Conservation (phyloP, 2,113 vertebrate genomes). For the Empidonax alnorum region DNA sequence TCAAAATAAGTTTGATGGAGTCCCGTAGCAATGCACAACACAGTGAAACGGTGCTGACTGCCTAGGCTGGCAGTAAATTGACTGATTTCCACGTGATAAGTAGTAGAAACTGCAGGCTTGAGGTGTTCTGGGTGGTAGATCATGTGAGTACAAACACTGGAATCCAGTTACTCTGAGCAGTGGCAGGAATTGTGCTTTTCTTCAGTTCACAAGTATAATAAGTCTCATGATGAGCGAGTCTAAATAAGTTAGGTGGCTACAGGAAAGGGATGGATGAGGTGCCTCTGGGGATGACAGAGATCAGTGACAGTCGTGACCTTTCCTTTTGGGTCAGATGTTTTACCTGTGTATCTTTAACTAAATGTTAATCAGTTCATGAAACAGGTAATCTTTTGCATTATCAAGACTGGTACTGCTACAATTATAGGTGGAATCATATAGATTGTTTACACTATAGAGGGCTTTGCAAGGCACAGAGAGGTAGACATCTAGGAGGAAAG, state of each 20-base stretch:
- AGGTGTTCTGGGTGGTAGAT: not conserved
- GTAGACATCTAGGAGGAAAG: not conserved
- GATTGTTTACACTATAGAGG: not conserved
- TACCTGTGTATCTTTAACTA: not conserved
- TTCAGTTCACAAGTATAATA: not conserved
- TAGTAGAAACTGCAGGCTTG: not conserved
- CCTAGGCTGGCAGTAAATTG: not conserved
- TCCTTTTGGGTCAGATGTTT: not conserved
- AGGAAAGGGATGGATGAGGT: not conserved
- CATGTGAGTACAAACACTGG: not conserved
- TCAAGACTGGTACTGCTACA: not conserved
- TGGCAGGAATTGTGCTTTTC: not conserved
- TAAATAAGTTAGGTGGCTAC: not conserved
- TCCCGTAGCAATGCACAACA: not conserved
- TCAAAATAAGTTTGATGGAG: not conserved
- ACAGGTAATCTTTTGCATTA: no score
- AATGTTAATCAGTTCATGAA: not conserved
- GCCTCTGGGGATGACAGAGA: not conserved
- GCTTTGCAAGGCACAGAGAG: not conserved
- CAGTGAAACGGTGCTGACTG: not conserved
- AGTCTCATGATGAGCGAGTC: not conserved
- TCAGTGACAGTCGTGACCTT: not conserved
- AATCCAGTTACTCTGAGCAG: not conserved
- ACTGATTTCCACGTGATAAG: not conserved
- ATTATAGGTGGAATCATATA: not conserved